phyloP scores from a whole-genome alignment of 2,797 vertebrate genomes.

The Cyprinodon diabolis region DNA sequence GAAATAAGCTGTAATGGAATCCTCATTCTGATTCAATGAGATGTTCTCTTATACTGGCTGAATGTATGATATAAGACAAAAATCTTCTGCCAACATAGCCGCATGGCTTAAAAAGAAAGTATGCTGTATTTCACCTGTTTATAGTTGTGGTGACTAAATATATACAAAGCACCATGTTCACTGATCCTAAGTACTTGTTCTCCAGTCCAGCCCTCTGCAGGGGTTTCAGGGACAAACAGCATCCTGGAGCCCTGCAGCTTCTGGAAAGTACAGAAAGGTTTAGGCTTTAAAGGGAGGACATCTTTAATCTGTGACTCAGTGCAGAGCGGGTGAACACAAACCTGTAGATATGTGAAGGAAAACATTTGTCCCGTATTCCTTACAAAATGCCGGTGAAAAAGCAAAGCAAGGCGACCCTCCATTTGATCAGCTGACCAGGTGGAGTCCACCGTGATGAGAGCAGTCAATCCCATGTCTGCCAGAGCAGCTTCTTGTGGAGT shows the following conservation, averaged over 20 bases:
- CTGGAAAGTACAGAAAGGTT: slow-evolving; percentile 22
- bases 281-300: too few relatives aligned
- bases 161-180: slow-evolving; percentile 58
- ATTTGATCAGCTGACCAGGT: slow-evolving; percentile 66
- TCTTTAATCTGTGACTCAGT: not conserved
- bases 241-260: slow-evolving; percentile 60
- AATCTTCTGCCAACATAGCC: not conserved
- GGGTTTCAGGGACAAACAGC: slow-evolving; percentile 62
- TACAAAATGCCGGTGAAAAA: slow-evolving; percentile 47
- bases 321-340: slow-evolving; percentile 26
- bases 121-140: slow-evolving; percentile 45
- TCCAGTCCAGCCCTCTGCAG: slow-evolving; percentile 70
- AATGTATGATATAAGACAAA: not conserved
- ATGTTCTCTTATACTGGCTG: not conserved
- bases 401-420: slow-evolving; percentile 49
- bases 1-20: not conserved
- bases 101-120: not conserved
- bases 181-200: slow-evolving; percentile 61
- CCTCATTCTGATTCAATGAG: not conserved
- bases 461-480: slow-evolving; percentile 22
- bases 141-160: slow-evolving; percentile 58
- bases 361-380: slow-evolving; percentile 36
- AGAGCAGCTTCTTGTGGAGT: slow-evolving; percentile 25
- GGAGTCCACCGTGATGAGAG: slow-evolving; percentile 67
- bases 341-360: slow-evolving; percentile 72